Conservation (phyloP, 2,888 invertebrate species). For the Leptopilina syphax region DNA sequence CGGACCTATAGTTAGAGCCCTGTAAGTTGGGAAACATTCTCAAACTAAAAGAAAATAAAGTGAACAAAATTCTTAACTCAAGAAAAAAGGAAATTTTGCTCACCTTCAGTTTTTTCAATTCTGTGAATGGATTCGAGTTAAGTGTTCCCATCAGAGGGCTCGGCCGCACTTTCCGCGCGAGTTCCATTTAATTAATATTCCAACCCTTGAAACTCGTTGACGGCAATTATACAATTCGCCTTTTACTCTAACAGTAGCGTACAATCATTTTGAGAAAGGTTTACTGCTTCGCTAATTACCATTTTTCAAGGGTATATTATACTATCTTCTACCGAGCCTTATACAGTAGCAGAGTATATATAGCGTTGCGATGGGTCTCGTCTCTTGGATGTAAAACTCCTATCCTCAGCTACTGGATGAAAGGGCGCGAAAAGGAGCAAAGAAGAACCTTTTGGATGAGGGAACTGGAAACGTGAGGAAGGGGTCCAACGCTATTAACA, state of each 20-base stretch:
- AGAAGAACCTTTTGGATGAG: slow-evolving; percentile 54
- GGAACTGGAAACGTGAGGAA: slow-evolving; percentile 43
- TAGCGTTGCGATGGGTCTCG: no score
- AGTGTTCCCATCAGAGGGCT: neutral
- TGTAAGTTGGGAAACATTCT: no score
- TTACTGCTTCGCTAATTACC: slow-evolving; percentile 52
- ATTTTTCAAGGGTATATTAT: slow-evolving; percentile 55
- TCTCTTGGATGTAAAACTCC: slow-evolving; percentile 49
- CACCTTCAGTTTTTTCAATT: neutral
- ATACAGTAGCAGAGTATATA: no score
- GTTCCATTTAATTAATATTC: slow-evolving; percentile 29
- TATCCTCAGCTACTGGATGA: slow-evolving; percentile 47
- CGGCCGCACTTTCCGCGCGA: neutral
- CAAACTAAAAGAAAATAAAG: no score
- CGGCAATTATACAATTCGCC: slow-evolving; percentile 33
- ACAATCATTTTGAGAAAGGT: slow-evolving; percentile 54
- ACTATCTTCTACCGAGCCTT: no score
- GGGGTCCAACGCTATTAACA: slow-evolving; percentile 70
- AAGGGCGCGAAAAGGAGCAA: slow-evolving; percentile 54
- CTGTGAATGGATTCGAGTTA: neutral
- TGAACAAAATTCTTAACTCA: no score
- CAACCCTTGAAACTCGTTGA: slow-evolving; percentile 39
- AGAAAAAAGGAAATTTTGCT: no score
- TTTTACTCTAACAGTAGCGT: slow-evolving; percentile 32
- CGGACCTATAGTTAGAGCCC: no score